These are phyloP conservation scores for Drosophila macrospina DNA, from an alignment of 2,888 invertebrate species.

Conservation along the genomic window DNA sequence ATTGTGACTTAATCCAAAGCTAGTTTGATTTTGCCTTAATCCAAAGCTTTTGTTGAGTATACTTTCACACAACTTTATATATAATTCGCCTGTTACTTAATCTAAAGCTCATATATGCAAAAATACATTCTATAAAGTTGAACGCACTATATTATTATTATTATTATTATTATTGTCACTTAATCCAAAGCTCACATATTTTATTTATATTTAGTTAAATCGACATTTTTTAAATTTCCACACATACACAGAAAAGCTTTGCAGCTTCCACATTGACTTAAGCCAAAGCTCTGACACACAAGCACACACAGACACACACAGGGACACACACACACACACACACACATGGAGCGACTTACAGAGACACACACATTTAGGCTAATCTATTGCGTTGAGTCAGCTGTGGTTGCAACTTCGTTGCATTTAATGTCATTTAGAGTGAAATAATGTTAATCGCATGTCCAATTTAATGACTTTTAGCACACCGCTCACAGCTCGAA, in stretches of 20 bases:
- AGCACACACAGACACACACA: conserved; percentile 1
- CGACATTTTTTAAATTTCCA: not conserved
- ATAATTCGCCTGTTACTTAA: too few species aligned
- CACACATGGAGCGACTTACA: not conserved
- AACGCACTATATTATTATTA: too few species aligned
- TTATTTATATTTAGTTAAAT: not conserved
- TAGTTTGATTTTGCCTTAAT: too few species aligned
- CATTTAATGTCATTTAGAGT: conserved; percentile 74
- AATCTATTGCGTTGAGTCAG: conserved; percentile 54
- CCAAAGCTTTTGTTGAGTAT: too few species aligned
- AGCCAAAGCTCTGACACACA: conserved; percentile 19
- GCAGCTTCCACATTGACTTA: conserved; percentile 2
- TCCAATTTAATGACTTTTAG: conserved; percentile 77
- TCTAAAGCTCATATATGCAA: too few species aligned
- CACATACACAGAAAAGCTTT: too few species aligned
- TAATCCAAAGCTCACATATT: not conserved
- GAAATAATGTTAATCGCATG: conserved; percentile 79
- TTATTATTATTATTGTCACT: too few species aligned
- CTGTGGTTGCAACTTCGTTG: conserved; percentile 40
- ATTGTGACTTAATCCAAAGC: too few species aligned
- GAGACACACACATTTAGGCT: conserved; percentile 54
- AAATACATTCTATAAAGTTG: too few species aligned
- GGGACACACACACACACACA: not conserved
- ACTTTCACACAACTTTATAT: too few species aligned
- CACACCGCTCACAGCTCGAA: conserved; percentile 54